These are phyloP conservation scores for Cyanoderma ruficeps DNA, from an alignment of 2,113 vertebrate genomes.

Conservation along the genomic window DNA sequence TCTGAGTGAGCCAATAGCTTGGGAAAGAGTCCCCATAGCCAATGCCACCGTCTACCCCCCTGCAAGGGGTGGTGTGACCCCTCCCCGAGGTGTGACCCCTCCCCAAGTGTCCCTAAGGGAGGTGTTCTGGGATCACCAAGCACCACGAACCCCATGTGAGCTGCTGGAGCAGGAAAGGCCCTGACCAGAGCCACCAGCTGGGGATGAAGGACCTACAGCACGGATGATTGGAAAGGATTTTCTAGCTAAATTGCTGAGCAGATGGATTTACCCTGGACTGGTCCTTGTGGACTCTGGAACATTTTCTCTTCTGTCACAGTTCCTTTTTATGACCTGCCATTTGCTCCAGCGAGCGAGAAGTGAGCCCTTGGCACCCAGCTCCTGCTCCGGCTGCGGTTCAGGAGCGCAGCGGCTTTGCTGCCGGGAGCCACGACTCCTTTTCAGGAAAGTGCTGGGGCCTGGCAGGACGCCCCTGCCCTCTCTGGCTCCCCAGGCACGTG, in stretches of 20 bases:
- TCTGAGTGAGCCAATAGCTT: background rate
- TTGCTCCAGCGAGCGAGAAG: slow-evolving; percentile 48
- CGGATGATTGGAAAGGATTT: slow-evolving; percentile 19
- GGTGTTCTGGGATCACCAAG: background rate
- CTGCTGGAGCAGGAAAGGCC: background rate
- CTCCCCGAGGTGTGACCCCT: background rate
- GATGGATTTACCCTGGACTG: slow-evolving; percentile 57
- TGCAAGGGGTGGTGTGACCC: background rate
- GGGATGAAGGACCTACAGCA: background rate
- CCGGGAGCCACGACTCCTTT: background rate
- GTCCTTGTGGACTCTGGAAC: slow-evolving; percentile 57
- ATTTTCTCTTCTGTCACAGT: slow-evolving; percentile 60
- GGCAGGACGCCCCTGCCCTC: background rate
- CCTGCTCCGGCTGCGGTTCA: background rate
- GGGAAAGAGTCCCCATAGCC: accelerated
- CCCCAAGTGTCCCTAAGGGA: accelerated
- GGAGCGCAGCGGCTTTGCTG: accelerated
- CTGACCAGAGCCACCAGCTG: background rate
- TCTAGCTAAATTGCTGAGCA: slow-evolving; percentile 61
- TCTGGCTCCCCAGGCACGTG: accelerated
- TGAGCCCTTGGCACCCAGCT: slow-evolving; percentile 23
- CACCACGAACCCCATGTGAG: accelerated
- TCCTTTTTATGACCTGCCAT: slow-evolving; percentile 57
- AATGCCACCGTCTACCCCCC: accelerated
- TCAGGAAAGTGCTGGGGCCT: background rate